phyloP scores from a whole-genome alignment of 2,888 invertebrate species.

The Diplolepis rosae region DNA sequence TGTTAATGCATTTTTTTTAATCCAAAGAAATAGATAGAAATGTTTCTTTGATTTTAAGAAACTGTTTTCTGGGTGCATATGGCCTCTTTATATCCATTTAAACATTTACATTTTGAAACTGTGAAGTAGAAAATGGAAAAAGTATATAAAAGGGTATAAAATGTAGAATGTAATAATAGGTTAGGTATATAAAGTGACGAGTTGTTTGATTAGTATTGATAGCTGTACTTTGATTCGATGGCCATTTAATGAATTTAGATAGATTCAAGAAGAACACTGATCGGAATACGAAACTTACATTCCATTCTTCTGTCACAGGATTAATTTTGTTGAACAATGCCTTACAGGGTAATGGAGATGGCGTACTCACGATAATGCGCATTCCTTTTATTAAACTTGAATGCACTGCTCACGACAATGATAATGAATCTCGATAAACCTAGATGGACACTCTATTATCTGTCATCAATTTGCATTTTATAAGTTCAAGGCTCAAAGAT shows the following conservation, averaged over 20 bases:
- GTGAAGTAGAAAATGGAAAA: too few relatives aligned
- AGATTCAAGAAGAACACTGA: slow-evolving; percentile 4
- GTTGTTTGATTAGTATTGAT: neutral
- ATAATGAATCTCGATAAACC: slow-evolving; percentile 26
- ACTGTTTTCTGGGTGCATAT: too few relatives aligned
- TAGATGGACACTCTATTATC: neutral
- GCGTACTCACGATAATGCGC: slow-evolving; percentile 1
- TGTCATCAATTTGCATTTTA: neutral
- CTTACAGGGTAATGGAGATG: slow-evolving; percentile 1
- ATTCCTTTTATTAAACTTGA: slow-evolving; percentile 20
- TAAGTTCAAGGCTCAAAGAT: neutral
- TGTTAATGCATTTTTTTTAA: too few relatives aligned
- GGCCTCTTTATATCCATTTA: too few relatives aligned
- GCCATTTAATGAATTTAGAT: slow-evolving; percentile 21
- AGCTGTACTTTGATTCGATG: neutral
- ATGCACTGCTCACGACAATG: slow-evolving; percentile 31
- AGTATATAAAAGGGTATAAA: neutral
- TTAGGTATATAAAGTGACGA: too few relatives aligned
- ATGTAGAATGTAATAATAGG: too few relatives aligned
- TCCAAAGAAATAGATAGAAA: too few relatives aligned
- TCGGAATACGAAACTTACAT: neutral
- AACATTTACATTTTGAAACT: too few relatives aligned
- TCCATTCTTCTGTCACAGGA: neutral
- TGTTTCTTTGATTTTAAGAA: too few relatives aligned
- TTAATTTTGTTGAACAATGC: slow-evolving; percentile 5